Evolutionary conservation across 64 coral and sea anemone genomes (phyloP).

Genomic region (Porites lutea): DNA sequence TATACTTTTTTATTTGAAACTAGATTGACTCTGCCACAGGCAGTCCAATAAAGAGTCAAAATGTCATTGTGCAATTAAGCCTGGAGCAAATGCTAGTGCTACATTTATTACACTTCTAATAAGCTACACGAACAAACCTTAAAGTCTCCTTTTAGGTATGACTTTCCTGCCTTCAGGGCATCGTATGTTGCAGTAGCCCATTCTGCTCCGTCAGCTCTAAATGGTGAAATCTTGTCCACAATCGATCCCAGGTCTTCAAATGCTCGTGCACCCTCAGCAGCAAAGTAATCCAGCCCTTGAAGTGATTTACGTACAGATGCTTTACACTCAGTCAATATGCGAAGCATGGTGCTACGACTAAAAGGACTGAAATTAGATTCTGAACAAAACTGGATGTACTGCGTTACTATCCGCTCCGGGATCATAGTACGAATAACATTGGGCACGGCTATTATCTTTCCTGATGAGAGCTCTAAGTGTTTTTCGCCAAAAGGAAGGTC

Average conservation of each 20-base stretch:
- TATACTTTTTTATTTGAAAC: no score
- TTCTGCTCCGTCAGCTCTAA: background rate
- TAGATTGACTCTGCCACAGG: no score
- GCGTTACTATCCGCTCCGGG: background rate
- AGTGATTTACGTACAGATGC: background rate
- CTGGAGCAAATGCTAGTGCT: no score
- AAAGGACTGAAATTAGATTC: background rate
- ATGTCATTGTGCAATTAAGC: no score
- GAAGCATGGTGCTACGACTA: background rate
- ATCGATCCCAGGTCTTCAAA: background rate
- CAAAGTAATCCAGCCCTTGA: background rate
- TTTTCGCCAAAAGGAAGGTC: slow-evolving; percentile 2
- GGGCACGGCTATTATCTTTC: background rate
- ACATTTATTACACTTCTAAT: background rate
- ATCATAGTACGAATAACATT: background rate
- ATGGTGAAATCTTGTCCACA: background rate
- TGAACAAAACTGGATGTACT: slow-evolving; percentile 11
- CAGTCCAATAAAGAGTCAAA: no score
- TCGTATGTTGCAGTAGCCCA: background rate
- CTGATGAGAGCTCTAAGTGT: background rate
- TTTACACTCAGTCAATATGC: background rate
- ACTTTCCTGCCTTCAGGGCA: background rate
- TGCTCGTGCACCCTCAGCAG: background rate
- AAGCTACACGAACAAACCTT: background rate
- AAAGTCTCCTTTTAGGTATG: slow-evolving; percentile 8